phyloP scores from a whole-genome alignment of 2,113 vertebrate species.

The Anser cygnoides region DNA sequence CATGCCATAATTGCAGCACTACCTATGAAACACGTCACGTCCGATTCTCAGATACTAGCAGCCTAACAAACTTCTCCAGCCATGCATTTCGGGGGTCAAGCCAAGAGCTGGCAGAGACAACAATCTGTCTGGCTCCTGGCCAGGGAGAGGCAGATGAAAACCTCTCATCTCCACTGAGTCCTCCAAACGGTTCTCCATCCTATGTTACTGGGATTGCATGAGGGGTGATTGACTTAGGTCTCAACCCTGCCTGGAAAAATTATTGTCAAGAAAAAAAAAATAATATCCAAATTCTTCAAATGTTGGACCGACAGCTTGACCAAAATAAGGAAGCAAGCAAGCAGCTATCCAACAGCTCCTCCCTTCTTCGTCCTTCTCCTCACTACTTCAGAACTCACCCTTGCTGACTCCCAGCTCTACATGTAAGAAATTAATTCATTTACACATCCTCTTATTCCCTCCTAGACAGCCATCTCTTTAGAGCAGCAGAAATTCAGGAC shows the following conservation, averaged over 20 bases:
- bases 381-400: not conserved
- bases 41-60: not conserved
- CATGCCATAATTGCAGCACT: not conserved
- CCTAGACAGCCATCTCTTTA: not conserved
- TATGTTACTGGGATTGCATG: not conserved
- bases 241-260: not conserved
- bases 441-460: not conserved
- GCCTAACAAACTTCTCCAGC: not conserved
- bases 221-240: not conserved
- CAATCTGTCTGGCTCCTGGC: not conserved
- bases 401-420: not conserved
- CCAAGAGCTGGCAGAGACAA: rapidly evolving
- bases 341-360: not conserved
- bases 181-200: not conserved
- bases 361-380: not conserved
- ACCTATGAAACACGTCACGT: not conserved
- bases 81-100: not conserved
- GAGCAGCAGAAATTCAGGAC: not conserved
- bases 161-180: not conserved
- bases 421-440: not conserved
- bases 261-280: not conserved
- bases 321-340: not conserved
- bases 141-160: not conserved
- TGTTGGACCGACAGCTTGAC: not conserved
- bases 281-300: not conserved